Evolutionary conservation across 2,113 vertebrate species (phyloP).

Genomic region (Synodontis membranacea): DNA sequence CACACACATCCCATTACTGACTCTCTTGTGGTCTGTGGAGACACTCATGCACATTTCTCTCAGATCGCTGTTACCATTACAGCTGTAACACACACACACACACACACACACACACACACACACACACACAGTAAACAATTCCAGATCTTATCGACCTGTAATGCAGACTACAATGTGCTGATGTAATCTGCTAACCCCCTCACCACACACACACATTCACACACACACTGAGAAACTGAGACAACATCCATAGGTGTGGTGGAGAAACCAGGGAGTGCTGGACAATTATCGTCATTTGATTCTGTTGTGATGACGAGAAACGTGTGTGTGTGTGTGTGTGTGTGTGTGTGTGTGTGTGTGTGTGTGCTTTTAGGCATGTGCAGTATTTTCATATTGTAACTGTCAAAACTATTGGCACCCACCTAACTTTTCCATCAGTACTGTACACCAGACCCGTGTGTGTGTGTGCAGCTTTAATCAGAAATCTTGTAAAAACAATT

Average conservation of each 20-base stretch:
- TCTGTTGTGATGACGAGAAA: background rate
- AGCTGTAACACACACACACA: background rate
- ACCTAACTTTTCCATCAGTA: background rate
- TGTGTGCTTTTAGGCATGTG: background rate
- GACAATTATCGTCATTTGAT: background rate
- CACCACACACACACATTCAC: constrained; percentile 4
- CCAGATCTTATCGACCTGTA: constrained; percentile 15
- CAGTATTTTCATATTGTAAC: constrained; percentile 9
- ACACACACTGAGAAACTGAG: background rate
- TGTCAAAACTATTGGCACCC: constrained; percentile 12
- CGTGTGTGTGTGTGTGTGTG: background rate
- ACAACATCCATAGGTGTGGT: constrained; percentile 28
- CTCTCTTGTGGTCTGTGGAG: constrained; percentile 6
- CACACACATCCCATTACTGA: background rate
- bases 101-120: background rate
- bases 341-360: background rate
- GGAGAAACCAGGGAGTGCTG: background rate
- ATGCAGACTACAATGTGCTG: constrained; percentile 39
- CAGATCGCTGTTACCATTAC: constrained; percentile 19
- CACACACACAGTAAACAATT: constrained; percentile 12
- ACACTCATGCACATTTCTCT: constrained; percentile 37
- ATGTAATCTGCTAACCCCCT: constrained; percentile 8
- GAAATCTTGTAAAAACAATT: constrained; percentile 19
- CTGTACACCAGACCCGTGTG: constrained; percentile 11
- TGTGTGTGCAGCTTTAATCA: constrained; percentile 22